Conservation (phyloP, 2,888 invertebrate species). For the Drosophila hamatofila region DNA sequence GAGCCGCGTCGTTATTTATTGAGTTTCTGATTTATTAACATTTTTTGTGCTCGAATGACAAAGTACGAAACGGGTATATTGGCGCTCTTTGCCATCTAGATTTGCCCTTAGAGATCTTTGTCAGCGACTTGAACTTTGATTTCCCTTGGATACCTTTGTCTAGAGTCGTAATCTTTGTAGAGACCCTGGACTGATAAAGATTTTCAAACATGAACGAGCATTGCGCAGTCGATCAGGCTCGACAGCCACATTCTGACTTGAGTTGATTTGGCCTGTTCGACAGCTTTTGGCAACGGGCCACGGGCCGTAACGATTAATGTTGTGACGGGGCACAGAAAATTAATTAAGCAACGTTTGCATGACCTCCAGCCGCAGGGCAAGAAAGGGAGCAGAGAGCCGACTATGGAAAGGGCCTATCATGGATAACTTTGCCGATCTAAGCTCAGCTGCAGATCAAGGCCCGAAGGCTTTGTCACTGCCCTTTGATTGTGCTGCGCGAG, state of each 20-base stretch:
- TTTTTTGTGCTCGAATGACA: slow-evolving; percentile 1
- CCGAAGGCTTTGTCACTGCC: slow-evolving; percentile 9
- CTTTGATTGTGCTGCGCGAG: slow-evolving; percentile 33
- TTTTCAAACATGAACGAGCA: not conserved
- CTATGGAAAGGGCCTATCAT: not conserved
- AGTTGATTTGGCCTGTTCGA: slow-evolving; percentile 1
- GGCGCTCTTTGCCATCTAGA: not conserved
- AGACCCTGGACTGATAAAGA: not conserved
- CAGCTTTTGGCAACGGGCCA: slow-evolving; percentile 38
- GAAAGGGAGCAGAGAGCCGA: slow-evolving; percentile 4
- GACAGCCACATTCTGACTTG: not conserved
- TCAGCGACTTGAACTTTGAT: not conserved
- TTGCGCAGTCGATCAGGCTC: not conserved
- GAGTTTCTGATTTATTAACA: slow-evolving; percentile 13
- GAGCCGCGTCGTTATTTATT: slow-evolving; percentile 34
- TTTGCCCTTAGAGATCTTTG: not conserved
- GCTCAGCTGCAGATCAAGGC: slow-evolving; percentile 15
- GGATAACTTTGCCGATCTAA: not conserved
- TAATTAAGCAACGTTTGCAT: slow-evolving; percentile 43
- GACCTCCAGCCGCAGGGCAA: slow-evolving; percentile 47
- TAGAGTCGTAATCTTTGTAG: not conserved
- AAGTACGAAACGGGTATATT: not conserved
- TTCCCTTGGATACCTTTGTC: not conserved
- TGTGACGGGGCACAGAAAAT: slow-evolving; percentile 47
- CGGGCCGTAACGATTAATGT: slow-evolving; percentile 44